Evolutionary conservation across 2,888 invertebrate species (phyloP).

Genomic region (Drosophila lacicola): DNA sequence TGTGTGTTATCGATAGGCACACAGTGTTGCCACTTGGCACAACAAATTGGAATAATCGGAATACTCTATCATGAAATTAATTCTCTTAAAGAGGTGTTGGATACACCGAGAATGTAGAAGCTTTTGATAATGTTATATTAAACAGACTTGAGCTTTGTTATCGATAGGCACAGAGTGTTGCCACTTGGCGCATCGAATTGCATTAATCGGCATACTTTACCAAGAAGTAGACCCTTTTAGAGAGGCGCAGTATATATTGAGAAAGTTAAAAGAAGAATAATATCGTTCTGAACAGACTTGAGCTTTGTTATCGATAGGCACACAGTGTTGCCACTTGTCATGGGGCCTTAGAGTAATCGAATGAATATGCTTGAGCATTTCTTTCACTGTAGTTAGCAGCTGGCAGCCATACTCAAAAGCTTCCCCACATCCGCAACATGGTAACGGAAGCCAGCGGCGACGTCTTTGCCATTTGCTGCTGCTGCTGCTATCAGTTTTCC

Average conservation of each 20-base stretch:
- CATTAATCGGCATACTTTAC: neutral
- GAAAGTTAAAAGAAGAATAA: neutral
- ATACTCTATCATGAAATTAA: neutral
- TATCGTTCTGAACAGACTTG: too few relatives aligned
- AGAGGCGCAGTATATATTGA: too few relatives aligned
- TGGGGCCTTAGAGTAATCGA: neutral
- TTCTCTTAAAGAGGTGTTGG: too few relatives aligned
- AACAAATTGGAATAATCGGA: neutral
- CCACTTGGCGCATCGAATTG: neutral
- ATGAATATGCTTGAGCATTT: slow-evolving; percentile 4
- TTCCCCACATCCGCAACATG: slow-evolving; percentile 25
- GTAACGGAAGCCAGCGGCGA: slow-evolving; percentile 7
- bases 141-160: neutral
- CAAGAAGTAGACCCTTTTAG: neutral
- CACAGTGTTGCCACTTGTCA: neutral
- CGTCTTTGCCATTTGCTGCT: slow-evolving; percentile 20
- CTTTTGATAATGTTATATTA: neutral
- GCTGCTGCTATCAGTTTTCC: slow-evolving; percentile 50
- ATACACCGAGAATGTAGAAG: neutral
- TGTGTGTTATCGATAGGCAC: neutral
- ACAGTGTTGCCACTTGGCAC: neutral
- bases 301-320: slow-evolving; percentile 1
- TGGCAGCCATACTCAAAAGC: slow-evolving; percentile 10
- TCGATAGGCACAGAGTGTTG: neutral
- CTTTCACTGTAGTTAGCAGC: slow-evolving; percentile 18